Evolutionary conservation across 2,888 invertebrate genomes (phyloP), one percentile per base, ranked within the genome.

Genomic region (Thymelicus sylvestris): DNA sequence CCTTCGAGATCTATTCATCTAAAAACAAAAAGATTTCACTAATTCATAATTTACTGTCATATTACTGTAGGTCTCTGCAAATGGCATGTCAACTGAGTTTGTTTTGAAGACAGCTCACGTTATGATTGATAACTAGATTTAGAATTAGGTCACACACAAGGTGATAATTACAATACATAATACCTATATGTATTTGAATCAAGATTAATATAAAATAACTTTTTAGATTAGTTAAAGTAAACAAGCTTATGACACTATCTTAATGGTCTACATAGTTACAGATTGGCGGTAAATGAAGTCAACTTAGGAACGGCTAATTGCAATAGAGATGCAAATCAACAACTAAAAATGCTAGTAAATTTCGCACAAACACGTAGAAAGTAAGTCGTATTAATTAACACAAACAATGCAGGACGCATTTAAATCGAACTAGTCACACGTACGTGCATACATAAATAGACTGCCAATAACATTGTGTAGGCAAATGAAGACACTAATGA

Each of bases 401-500:
- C 50, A 67, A 64, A 69, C 65, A 68, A 50, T 71, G 59, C 47
- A 47, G 60, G 44, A 59, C 57, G 44, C 31, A 64, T 73, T 63
- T 44, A 70, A 47, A 69, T 69, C 65, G 66, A 71, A 72, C 64
- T 64, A 60, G 72, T 67, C 72, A 72, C 57, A 73, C 59, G 69
- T 44, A 66, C 79, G 78, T 77, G 80, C 74, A 80, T 74, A 80
- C 77, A 74, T 76, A 82, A 88, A 90, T 86, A 90, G 84, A 85
- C 77, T 82, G 83, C 80, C 82, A 87, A 85, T 84, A 87, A 87
- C 85, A 86, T 83, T 86, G 80, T 81, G 81, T 82, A 83, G 78
- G 81, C 84, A 86, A 85, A 87, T 83, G 86, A 83, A 87, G 86
- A 86, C 87, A 84, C 85, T 90, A 90, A 90, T 90, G 87, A 89